Evolutionary conservation across 2,113 vertebrate species (phyloP).

Genomic region (Budorcas taxicolor): DNA sequence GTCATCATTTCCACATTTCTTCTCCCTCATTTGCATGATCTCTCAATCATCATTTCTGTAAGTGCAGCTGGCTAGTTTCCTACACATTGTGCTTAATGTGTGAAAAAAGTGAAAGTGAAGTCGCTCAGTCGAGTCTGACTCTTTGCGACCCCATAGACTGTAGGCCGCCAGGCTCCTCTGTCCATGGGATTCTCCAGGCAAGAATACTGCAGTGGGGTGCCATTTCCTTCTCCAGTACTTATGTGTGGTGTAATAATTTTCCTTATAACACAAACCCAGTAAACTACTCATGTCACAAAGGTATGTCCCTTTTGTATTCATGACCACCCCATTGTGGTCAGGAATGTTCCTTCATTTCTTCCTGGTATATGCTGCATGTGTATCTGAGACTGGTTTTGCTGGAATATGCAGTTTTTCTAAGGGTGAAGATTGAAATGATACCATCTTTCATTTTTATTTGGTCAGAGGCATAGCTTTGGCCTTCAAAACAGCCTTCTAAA

Average conservation of each 20-base stretch:
- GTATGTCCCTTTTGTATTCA: neutral
- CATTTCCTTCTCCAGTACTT: neutral
- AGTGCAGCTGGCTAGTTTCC: neutral
- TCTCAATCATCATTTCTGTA: neutral
- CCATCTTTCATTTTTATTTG: neutral
- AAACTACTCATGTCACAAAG: neutral
- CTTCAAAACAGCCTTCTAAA: neutral
- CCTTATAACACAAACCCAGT: neutral
- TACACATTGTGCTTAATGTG: neutral
- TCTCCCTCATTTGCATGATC: neutral
- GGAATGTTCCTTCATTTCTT: neutral
- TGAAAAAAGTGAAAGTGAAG: too few relatives aligned
- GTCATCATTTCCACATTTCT: neutral
- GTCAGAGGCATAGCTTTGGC: neutral
- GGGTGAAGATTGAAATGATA: neutral
- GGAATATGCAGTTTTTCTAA: neutral
- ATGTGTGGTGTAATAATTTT: neutral
- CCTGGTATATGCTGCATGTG: neutral
- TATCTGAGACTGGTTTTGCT: neutral
- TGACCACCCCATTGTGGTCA: neutral
- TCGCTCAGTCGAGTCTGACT: fast-evolving
- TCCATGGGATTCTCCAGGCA: too few relatives aligned
- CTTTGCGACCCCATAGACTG: too few relatives aligned
- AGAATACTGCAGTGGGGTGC: too few relatives aligned
- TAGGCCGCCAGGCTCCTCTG: too few relatives aligned